Conservation (phyloP, 2,113 vertebrate genomes). For the Micromys minutus region DNA sequence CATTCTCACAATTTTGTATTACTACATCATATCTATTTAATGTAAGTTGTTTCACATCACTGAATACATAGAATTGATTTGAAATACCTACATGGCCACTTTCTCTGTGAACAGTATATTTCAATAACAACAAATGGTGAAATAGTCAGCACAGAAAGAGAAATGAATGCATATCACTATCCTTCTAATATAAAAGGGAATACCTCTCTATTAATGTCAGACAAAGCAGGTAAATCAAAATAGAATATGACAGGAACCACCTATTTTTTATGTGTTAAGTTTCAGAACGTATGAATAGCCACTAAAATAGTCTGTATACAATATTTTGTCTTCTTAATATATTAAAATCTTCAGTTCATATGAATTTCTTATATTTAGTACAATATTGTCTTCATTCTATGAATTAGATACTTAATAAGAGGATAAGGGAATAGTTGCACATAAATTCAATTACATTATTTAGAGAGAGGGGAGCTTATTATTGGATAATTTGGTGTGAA, state of each 20-base stretch:
- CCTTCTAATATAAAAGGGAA: neutral
- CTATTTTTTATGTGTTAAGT: neutral
- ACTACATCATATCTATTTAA: neutral
- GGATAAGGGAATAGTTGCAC: neutral
- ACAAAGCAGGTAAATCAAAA: neutral
- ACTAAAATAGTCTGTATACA: neutral
- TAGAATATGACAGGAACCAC: neutral
- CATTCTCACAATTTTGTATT: neutral
- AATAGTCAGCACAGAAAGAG: neutral
- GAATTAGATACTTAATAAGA: neutral
- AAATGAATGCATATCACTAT: neutral
- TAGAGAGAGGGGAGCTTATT: neutral
- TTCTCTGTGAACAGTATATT: neutral
- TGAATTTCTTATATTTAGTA: neutral
- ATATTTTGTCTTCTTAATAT: neutral
- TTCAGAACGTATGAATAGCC: neutral
- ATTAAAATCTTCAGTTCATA: neutral
- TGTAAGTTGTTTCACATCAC: neutral
- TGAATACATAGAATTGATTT: neutral
- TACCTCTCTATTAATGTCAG: neutral
- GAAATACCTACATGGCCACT: neutral
- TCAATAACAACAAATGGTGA: neutral
- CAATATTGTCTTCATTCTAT: neutral
- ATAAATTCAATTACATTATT: neutral
- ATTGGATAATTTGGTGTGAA: neutral